Base-by-base conservation (phyloP, 2,888 invertebrate species). In the Epinotia demarniana region DNA sequence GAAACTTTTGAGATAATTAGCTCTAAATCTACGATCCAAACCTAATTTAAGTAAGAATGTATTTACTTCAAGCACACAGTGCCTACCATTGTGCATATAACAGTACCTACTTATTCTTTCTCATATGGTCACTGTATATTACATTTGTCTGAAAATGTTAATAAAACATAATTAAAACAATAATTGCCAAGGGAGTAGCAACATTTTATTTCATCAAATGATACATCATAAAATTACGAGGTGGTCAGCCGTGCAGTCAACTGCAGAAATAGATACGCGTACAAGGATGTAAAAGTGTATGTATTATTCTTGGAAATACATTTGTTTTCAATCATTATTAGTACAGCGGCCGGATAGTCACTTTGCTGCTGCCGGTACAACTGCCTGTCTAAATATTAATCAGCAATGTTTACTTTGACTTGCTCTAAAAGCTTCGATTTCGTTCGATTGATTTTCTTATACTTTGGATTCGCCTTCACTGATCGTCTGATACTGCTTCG, bases 381-480 rank as follows among this genome's bases (percentile, higher is more conserved):
- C 39, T 39, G 9, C 39, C 8, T 27, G 2, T 8, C 27, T 33
- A 16, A 5, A 73, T 77, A 79, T 88, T 78, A 93, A 81, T 93
- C 89, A 62, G 89, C 84, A 78, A 94, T 93, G 80, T 92, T 93
- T 0, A 91, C 86, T 88, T 93, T 93, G 1, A 93, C 90, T 78
- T 93, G 94, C 76, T 92, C 94, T 66, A 94, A 79, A 39, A 93
- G 85, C 80, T 94, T 94, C 0, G 94, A 93, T 85, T 94, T 94
- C 58, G 86, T 87, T 81, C 94, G 85, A 82, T 89, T 94, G 63
- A 94, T 94, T 83, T 94, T 94, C 80, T 94, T 94, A 79, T 94
- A 94, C 79, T 94, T 94, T n/a, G 94, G 94, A 79, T 94, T 94
- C 0, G 92, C 92, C 86, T 94, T 94, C 2, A 93, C 91, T 1